Evolutionary conservation across 2,888 invertebrate species (phyloP).

Genomic region (Trachelus troglodyta): DNA sequence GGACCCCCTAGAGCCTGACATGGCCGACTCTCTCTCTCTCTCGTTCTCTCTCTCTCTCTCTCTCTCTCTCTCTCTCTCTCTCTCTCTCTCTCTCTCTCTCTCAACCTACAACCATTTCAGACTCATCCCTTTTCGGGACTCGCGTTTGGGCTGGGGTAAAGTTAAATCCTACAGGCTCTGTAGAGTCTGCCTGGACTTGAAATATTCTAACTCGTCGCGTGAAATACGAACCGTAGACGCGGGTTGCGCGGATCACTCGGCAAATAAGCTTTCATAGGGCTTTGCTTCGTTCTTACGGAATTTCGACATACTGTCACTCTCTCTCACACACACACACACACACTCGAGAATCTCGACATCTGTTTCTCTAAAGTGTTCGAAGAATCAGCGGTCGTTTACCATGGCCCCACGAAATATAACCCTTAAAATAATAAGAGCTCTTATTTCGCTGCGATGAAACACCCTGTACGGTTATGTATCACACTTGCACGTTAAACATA

Average conservation of each 20-base stretch:
- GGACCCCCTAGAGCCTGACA: constrained; percentile 8
- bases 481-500: neutral
- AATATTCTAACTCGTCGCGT: constrained; percentile 25
- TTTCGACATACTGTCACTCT: no score
- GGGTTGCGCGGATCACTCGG: constrained; percentile 19
- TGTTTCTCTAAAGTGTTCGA: neutral
- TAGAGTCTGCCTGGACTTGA: constrained; percentile 28
- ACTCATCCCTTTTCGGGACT: constrained; percentile 32
- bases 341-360: neutral
- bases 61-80: constrained; percentile 13
- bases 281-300: neutral
- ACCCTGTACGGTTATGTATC: neutral
- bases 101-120: constrained; percentile 24
- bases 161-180: constrained; percentile 50
- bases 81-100: constrained; percentile 21
- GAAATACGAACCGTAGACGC: neutral
- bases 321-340: no score
- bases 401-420: neutral
- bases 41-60: constrained; percentile 20
- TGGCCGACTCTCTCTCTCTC: constrained; percentile 19
- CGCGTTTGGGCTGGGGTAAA: constrained; percentile 27
- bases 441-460: neutral
- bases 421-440: neutral
- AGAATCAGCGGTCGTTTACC: neutral
- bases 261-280: constrained; percentile 21